Base-by-base conservation (phyloP, 2,888 invertebrate genomes). In the Caenorhabditis sulstoni region DNA sequence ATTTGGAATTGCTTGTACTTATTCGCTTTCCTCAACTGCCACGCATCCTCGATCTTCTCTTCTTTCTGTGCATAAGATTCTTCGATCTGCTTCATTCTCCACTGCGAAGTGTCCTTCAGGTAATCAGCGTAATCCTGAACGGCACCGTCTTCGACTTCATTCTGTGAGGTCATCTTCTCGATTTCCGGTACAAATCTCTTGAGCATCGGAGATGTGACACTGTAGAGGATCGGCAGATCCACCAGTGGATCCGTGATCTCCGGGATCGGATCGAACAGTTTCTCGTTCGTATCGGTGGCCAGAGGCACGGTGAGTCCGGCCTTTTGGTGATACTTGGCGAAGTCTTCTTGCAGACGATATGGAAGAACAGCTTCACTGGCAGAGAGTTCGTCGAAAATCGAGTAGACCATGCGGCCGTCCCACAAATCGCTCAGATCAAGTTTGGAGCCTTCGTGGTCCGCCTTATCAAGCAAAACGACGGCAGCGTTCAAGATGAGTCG, bases 391-490 rank as follows among this genome's bases (percentile, higher is more conserved):
- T 86, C 86, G 44, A 82, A 88, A 29, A 89, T 82, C 3, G 81
- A 71, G 50, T 85, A 75, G 16, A 89, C 81, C 85, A 90, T 85
- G 12, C 89, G 83, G 2, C 89, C 89, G 62, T 89, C 89, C 88
- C 89, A 90, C 41, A 90, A 57, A 66, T 89, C 89, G 9, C 65
- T 73, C 39, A 89, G 50, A 4, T 80, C 55, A 22, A 88, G 81
- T 22, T 75, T 76, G 1, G 66, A 66, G 12, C 59, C 35, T 53
- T 68, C 16, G 29, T 67, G 80, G 57, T 82, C 73, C 12, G 79
- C 62, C 59, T 81, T 82, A 50, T 86, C 84, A 0, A 86, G 74
- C 22, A 81, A 44, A n/a, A 55, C 39, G 3, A 79, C 80, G 7
- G 86, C 85, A 0, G 82, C 81, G 29, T 79, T 83, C 29, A 87